Conservation (phyloP, 2,888 invertebrate genomes). For the Dicyrtomina minuta region DNA sequence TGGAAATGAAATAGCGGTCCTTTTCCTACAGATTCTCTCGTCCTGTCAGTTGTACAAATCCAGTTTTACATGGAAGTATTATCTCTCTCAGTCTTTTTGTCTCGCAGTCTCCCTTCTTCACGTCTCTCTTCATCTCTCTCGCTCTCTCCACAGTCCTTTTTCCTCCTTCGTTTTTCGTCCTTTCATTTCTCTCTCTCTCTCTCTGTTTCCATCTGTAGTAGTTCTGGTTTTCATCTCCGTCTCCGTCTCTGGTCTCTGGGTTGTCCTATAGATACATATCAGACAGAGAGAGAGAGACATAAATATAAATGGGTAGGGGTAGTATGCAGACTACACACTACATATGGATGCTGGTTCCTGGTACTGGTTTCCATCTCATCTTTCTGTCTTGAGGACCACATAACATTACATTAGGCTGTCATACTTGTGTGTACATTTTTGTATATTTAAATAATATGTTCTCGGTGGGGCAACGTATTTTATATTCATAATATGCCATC, state of each 20-base stretch:
- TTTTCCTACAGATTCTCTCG: too few relatives aligned
- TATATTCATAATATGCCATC: too few relatives aligned
- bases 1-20: too few relatives aligned
- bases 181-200: background rate
- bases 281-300: background rate
- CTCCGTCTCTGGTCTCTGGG: background rate
- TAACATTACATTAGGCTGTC: too few relatives aligned
- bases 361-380: too few relatives aligned
- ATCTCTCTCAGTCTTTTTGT: background rate
- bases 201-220: background rate
- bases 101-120: background rate
- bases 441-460: too few relatives aligned
- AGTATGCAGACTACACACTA: too few relatives aligned
- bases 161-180: too few relatives aligned
- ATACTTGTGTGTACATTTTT: too few relatives aligned
- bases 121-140: background rate
- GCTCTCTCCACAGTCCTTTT: background rate
- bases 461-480: too few relatives aligned
- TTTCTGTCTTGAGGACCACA: too few relatives aligned
- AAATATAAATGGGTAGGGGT: background rate
- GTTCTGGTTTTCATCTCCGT: background rate
- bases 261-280: background rate
- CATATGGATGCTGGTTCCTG: too few relatives aligned
- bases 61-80: conserved; percentile 1
- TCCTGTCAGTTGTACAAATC: background rate